Conservation (phyloP, 2,888 invertebrate species). For the Hetaerina titia region DNA sequence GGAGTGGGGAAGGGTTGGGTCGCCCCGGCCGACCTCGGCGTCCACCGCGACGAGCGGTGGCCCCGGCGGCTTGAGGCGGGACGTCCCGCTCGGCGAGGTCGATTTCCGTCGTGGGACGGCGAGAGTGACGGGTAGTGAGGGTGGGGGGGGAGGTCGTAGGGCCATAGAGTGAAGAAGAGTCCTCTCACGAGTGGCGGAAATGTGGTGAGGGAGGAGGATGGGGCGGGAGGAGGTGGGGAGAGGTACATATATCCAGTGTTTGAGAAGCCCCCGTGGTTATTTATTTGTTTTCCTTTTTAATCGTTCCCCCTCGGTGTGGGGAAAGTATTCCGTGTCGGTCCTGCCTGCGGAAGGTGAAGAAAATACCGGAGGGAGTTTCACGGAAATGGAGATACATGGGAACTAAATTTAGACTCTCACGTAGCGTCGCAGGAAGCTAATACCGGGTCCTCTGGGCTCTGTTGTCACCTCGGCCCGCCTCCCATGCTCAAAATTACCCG, state of each 20-base stretch:
- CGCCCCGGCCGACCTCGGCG: not conserved
- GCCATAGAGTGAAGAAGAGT: not conserved
- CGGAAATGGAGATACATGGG: not conserved
- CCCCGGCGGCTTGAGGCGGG: not conserved
- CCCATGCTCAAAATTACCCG: not conserved
- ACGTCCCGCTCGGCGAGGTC: not conserved
- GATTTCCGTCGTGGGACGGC: not conserved
- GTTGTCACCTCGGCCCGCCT: not conserved
- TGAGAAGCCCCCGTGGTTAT: not conserved
- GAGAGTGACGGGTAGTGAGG: not conserved
- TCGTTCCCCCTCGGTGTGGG: not conserved
- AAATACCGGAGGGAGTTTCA: not conserved
- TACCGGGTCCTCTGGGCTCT: not conserved
- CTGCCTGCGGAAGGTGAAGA: not conserved
- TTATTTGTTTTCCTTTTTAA: slow-evolving; percentile 20
- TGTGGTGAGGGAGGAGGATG: not conserved
- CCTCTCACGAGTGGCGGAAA: not conserved
- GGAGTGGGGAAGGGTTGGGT: not conserved
- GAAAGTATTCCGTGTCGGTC: not conserved
- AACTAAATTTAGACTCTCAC: slow-evolving; percentile 26
- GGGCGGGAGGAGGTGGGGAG: too few species aligned
- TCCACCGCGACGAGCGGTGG: not conserved
- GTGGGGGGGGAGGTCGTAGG: not conserved
- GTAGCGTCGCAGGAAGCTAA: not conserved
- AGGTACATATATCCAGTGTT: not conserved